These are phyloP conservation scores for Nothura maculosa DNA, from an alignment of 2,797 vertebrate species.

Conservation along the genomic window DNA sequence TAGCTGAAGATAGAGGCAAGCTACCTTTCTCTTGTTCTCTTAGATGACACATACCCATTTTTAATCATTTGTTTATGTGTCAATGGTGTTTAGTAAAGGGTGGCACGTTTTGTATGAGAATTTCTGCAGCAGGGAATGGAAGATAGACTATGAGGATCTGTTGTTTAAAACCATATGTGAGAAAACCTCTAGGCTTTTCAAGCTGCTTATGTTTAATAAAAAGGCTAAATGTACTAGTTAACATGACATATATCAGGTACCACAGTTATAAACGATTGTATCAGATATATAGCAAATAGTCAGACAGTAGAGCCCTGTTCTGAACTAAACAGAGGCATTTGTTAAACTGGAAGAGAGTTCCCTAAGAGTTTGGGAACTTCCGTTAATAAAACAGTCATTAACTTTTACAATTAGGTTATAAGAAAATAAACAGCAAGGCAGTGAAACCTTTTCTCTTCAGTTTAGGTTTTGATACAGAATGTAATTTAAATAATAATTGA, in stretches of 20 bases:
- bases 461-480: slow-evolving; percentile 35
- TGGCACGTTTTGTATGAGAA: not conserved
- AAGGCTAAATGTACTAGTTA: not conserved
- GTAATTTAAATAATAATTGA: slow-evolving; percentile 7
- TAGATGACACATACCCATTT: not conserved
- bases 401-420: not conserved
- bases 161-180: not conserved
- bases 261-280: slow-evolving; percentile 8
- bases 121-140: not conserved
- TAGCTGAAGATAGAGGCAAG: not conserved
- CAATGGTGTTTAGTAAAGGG: slow-evolving; percentile 14
- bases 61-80: slow-evolving; percentile 42
- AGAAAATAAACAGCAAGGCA: slow-evolving; percentile 14
- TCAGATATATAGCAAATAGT: slow-evolving; percentile 3
- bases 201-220: not conserved
- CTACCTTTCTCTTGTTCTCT: not conserved
- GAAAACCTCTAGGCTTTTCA: not conserved
- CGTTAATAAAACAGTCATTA: slow-evolving; percentile 37
- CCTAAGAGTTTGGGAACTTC: not conserved
- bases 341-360: not conserved
- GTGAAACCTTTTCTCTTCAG: not conserved
- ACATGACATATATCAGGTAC: not conserved
- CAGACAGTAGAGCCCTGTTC: slow-evolving; percentile 26
- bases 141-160: slow-evolving; percentile 8
- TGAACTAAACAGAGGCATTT: not conserved